These are phyloP conservation scores for Rattus norvegicus DNA, from an alignment of 2,113 vertebrate species.

Conservation along the genomic window DNA sequence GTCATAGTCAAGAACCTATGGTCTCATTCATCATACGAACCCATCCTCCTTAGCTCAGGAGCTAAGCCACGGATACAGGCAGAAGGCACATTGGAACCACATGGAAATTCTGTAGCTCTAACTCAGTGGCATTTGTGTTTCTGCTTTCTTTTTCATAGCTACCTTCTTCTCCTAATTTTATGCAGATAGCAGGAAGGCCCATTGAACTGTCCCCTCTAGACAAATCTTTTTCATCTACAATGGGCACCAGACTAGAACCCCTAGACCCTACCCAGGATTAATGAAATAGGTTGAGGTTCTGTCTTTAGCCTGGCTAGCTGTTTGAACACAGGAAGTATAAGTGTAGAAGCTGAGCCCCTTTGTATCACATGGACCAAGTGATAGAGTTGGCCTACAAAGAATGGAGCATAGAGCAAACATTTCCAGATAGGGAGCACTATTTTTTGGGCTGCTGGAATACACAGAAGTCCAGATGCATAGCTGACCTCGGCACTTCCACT, in stretches of 20 bases:
- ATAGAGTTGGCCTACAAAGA: neutral
- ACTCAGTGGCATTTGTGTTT: neutral
- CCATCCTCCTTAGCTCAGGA: constrained; percentile 2
- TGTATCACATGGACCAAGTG: neutral
- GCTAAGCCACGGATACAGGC: neutral
- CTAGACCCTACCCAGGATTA: neutral
- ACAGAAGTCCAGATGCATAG: neutral
- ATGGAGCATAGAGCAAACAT: constrained; percentile 22
- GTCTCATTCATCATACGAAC: neutral
- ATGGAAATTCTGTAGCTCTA: neutral
- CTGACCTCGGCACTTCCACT: neutral
- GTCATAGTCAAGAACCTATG: neutral
- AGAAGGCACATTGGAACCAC: neutral
- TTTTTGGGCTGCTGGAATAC: neutral
- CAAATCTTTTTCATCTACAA: neutral
- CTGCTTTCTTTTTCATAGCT: neutral
- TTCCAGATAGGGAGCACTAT: neutral
- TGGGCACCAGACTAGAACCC: neutral
- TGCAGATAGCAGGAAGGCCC: neutral
- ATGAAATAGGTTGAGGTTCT: accelerated
- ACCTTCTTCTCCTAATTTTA: neutral
- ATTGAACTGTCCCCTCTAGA: neutral
- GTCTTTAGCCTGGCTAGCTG: neutral
- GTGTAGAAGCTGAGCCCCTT: neutral
- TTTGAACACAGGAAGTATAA: neutral